Evolutionary conservation across 2,888 invertebrate species (phyloP).

Genomic region (Carabus problematicus): DNA sequence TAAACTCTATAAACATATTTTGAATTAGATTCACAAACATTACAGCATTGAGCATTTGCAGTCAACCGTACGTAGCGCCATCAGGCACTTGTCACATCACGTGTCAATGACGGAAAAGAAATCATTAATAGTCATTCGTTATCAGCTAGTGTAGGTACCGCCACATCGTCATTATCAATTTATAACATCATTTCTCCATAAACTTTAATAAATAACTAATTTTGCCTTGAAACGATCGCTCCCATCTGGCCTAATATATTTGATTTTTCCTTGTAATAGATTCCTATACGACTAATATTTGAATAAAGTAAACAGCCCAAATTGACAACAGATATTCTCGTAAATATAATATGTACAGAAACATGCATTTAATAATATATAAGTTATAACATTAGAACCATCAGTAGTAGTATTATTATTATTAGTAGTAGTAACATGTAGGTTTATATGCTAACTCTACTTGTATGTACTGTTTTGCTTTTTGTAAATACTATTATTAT

Average conservation of each 20-base stretch:
- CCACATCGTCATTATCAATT: too few relatives aligned
- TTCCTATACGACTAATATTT: conserved; percentile 30
- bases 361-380: conserved; percentile 39
- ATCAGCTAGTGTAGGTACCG: conserved; percentile 11
- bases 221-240: background rate
- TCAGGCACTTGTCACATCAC: conserved; percentile 38
- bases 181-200: background rate
- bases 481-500: conserved; percentile 32
- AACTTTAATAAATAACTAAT: conserved; percentile 12
- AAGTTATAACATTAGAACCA: conserved; percentile 32
- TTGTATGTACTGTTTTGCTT: conserved; percentile 32
- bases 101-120: conserved; percentile 31
- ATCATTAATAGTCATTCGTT: conserved; percentile 23
- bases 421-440: conserved; percentile 9
- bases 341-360: conserved; percentile 29
- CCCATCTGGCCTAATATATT: background rate
- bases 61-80: conserved; percentile 6
- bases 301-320: conserved; percentile 39
- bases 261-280: background rate
- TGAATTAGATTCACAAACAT: background rate
- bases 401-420: conserved; percentile 26
- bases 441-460: too few relatives aligned
- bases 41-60: conserved; percentile 21
- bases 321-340: conserved; percentile 36
- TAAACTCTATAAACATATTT: background rate